Percentiles rank a stretch among this genome's conserved stretches.
phyloP scores from a whole-genome alignment of 30 jellyfish, hydroid and myxozoan genomes.

The Chrysaora quinquecirrha region DNA sequence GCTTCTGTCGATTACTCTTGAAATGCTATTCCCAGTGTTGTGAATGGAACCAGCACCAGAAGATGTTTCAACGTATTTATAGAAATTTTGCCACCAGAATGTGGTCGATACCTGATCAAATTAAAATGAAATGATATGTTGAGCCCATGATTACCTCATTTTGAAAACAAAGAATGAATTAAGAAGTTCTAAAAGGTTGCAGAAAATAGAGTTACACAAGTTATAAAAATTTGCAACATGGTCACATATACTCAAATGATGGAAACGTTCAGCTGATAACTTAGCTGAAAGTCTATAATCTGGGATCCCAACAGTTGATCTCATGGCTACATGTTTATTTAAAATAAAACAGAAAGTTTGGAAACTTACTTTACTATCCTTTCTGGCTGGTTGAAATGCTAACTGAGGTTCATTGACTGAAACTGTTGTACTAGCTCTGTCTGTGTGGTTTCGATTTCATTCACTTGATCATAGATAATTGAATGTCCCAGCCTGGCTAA shows the following conservation, averaged over 20 bases:
- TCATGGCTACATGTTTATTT: too few relatives aligned
- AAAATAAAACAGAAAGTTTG: too few relatives aligned
- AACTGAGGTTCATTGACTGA: not conserved
- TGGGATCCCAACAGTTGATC: too few relatives aligned
- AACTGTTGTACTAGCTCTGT: not conserved
- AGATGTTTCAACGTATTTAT: not conserved
- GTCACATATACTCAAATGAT: too few relatives aligned
- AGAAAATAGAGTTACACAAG: too few relatives aligned
- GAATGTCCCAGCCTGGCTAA: not conserved
- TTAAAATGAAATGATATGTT: too few relatives aligned
- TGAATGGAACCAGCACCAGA: conserved; percentile 2
- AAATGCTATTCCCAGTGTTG: conserved; percentile 1
- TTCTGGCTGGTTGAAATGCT: not conserved
- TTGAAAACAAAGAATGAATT: not conserved
- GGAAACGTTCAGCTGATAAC: too few relatives aligned
- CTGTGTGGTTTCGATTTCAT: too few relatives aligned
- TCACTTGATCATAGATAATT: not conserved
- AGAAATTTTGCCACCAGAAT: conserved; percentile 6
- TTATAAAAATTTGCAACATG: too few relatives aligned
- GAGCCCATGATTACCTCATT: not conserved
- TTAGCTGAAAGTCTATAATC: too few relatives aligned
- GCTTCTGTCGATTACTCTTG: not conserved
- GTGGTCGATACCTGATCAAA: conserved; percentile 7
- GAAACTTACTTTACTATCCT: too few relatives aligned
- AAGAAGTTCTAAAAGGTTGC: too few relatives aligned